Percentiles rank a stretch among this genome's conserved stretches.
Conservation (phyloP, 2,888 invertebrate genomes). For the Troides aeacus region DNA sequence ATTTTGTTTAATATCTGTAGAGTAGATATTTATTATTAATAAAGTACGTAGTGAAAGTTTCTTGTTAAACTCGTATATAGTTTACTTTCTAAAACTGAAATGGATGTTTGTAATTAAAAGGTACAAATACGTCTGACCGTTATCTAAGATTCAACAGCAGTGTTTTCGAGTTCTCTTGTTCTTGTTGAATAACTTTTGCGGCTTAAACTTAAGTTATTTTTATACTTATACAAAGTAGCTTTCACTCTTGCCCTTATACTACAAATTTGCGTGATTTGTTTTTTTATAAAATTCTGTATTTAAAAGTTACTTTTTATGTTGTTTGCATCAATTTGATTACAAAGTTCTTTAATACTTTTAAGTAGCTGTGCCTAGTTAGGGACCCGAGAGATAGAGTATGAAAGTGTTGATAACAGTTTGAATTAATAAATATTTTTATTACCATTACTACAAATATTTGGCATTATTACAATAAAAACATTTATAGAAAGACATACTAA, state of each 20-base stretch:
- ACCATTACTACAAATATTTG: no score
- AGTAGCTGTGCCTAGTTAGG: no score
- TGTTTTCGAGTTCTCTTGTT: constrained; percentile 6
- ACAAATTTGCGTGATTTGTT: no score
- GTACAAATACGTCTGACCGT: constrained; percentile 16
- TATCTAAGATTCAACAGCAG: constrained; percentile 2
- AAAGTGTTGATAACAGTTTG: no score
- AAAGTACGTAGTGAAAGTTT: neutral
- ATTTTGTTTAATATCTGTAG: neutral
- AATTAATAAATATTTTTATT: no score
- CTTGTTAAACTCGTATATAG: neutral
- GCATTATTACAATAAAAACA: no score
- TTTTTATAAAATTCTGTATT: no score
- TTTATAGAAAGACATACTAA: no score
- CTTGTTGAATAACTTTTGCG: constrained; percentile 10
- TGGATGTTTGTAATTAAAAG: constrained; percentile 22
- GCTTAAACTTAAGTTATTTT: neutral
- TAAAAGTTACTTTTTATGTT: no score
- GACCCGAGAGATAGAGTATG: no score
- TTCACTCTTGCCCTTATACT: neutral
- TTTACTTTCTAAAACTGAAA: neutral
- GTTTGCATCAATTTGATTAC: no score
- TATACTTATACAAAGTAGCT: constrained; percentile 1
- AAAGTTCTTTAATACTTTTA: no score
- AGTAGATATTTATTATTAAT: neutral